These are phyloP conservation scores for Panthera tigris DNA, from an alignment of 2,113 vertebrate species.

Conservation along the genomic window DNA sequence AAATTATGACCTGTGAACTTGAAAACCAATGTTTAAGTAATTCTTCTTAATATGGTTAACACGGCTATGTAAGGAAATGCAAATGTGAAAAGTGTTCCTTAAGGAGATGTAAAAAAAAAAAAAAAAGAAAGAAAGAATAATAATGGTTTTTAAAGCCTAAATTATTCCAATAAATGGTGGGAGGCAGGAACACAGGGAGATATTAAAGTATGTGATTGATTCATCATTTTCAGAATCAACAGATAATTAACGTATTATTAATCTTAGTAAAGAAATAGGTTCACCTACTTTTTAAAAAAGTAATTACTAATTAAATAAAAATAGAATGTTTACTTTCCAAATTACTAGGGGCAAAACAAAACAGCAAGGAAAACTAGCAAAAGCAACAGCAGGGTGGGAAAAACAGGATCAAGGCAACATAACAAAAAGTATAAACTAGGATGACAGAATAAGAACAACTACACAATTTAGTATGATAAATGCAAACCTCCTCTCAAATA, in stretches of 20 bases:
- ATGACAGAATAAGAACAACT: neutral
- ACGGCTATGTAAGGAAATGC: neutral
- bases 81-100: slow-evolving; percentile 15
- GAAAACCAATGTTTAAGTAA: slow-evolving; percentile 10
- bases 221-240: neutral
- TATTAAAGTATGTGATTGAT: slow-evolving; percentile 37
- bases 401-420: neutral
- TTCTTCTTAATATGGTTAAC: neutral
- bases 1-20: neutral
- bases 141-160: slow-evolving; percentile 8
- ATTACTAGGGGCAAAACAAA: slow-evolving; percentile 2
- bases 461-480: neutral
- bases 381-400: neutral
- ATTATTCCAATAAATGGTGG: neutral
- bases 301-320: slow-evolving; percentile 62
- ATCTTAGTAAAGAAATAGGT: neutral
- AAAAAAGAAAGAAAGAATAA: neutral
- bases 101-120: neutral
- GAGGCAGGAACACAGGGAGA: neutral
- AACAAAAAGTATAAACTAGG: neutral
- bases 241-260: neutral
- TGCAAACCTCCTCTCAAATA: slow-evolving; percentile 21
- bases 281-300: slow-evolving; percentile 25
- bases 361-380: neutral
- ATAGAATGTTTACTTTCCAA: slow-evolving; percentile 24